A percentile compares a stretch with the other conserved stretches of the same genome.
Conservation (phyloP, 2,113 vertebrate species). For the Etheostoma cragini region DNA sequence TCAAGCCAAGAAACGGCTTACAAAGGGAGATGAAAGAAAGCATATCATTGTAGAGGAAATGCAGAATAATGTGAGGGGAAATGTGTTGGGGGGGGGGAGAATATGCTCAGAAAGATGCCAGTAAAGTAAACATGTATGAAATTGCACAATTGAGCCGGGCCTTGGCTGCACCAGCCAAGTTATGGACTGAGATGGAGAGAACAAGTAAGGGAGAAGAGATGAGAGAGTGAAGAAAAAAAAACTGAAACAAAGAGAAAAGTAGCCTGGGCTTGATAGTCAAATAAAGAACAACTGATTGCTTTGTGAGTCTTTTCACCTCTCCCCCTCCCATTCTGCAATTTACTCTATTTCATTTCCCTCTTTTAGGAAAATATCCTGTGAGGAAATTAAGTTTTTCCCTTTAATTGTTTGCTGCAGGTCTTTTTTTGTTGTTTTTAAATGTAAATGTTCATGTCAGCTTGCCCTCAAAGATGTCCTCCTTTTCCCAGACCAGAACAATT, state of each 20-base stretch:
- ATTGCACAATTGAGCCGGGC: slow-evolving; percentile 79
- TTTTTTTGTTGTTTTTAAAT: slow-evolving; percentile 41
- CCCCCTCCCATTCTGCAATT: background rate
- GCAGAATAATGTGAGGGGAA: slow-evolving; percentile 76
- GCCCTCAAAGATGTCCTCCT: slow-evolving; percentile 54
- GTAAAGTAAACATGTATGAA: slow-evolving; percentile 82
- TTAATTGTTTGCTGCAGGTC: slow-evolving; percentile 46
- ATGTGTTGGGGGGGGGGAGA: slow-evolving; percentile 66
- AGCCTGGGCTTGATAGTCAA: slow-evolving; percentile 40
- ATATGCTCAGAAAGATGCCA: slow-evolving; percentile 78
- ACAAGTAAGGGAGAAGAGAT: slow-evolving; percentile 51
- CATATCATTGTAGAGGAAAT: slow-evolving; percentile 70
- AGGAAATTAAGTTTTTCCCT: slow-evolving; percentile 29
- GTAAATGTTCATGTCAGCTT: slow-evolving; percentile 53
- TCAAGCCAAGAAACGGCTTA: slow-evolving; percentile 62
- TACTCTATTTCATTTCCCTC: slow-evolving; percentile 20
- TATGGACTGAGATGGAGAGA: slow-evolving; percentile 73
- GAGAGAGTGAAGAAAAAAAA: slow-evolving; percentile 49
- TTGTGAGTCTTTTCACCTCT: slow-evolving; percentile 23
- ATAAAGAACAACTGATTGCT: slow-evolving; percentile 52
- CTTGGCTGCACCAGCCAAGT: slow-evolving; percentile 69
- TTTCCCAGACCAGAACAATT: slow-evolving; percentile 65
- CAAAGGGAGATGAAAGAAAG: slow-evolving; percentile 71
- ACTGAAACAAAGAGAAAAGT: slow-evolving; percentile 55
- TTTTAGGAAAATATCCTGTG: slow-evolving; percentile 18